Evolutionary conservation across 1,140 invertebrate species (phyloP), one percentile per base, ranked within the genome.

Genomic region (Zaprionus inermis): DNA sequence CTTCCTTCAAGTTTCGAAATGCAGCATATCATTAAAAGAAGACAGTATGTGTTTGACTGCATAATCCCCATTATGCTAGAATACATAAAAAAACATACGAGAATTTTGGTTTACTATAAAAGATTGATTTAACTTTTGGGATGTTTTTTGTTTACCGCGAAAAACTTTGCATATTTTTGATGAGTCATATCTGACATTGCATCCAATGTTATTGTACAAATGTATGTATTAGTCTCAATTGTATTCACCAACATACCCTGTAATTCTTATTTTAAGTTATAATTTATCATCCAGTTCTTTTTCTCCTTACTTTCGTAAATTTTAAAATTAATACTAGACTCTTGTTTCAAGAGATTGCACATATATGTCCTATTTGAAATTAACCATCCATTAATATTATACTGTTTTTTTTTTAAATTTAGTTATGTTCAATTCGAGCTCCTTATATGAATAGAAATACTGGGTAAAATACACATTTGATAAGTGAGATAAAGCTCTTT

Each of bases 401-500:
- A 32, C 0, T 1, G 5, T 6, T 32, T n/a, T 22, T 22, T 5
- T 49, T 22, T 12, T 5, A 7, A 44, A 49, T 49, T 49, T 49
- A 5, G 5, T 22, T 5, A 49, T 20, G 11, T 18, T 22, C 18
- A 22, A 49, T 49, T 22, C 22, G 3, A 22, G 7, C 24, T 30
- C 11, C 5, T 52, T 20, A 52, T 59, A 68, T 20, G 30, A 18
- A 51, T 24, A 4, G 24, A 28, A 5, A 5, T 34, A 54, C 54
- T 30, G 55, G 57, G 70, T 69, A 58, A 54, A 49, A 28, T 22
- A 71, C 24, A 56, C 49, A 51, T 24, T 22, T 71, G 60, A 65
- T 75, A 71, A 71, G 36, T 55, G 41, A 75, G 74, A 77, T 77
- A 77, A 73, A 57, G 30, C 52, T 61, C 49, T 46, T 30, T 60